Evolutionary conservation across 2,888 invertebrate species (phyloP).

Genomic region (Erpobdella octoculata): DNA sequence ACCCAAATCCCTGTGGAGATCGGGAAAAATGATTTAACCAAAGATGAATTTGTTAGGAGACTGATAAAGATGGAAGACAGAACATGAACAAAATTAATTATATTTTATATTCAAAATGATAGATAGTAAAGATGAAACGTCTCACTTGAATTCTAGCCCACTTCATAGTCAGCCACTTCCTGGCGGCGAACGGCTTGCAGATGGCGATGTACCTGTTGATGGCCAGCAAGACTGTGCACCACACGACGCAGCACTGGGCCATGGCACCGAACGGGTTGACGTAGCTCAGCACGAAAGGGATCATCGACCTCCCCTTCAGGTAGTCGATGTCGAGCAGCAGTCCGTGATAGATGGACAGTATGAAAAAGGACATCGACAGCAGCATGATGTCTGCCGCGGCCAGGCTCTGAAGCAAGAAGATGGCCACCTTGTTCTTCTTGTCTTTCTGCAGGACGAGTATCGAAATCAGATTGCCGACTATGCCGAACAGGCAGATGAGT

Average conservation of each 20-base stretch:
- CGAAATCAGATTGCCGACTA: slow-evolving; percentile 35
- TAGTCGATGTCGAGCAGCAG: neutral
- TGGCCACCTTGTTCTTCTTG: slow-evolving; percentile 32
- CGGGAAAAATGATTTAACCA: no score
- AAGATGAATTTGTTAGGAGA: no score
- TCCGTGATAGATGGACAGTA: slow-evolving; percentile 33
- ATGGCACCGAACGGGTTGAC: slow-evolving; percentile 33
- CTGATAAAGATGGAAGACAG: no score
- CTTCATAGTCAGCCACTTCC: slow-evolving; percentile 28
- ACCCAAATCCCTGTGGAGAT: no score
- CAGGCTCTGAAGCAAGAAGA: slow-evolving; percentile 35
- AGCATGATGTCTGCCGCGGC: slow-evolving; percentile 35
- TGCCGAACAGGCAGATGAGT: slow-evolving; percentile 33
- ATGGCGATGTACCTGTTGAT: slow-evolving; percentile 37
- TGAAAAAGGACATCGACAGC: slow-evolving; percentile 32
- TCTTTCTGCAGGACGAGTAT: slow-evolving; percentile 35
- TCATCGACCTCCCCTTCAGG: neutral
- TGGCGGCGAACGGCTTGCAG: slow-evolving; percentile 34
- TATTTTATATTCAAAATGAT: no score
- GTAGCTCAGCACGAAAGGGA: slow-evolving; percentile 31
- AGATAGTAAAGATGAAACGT: no score
- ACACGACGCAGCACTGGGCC: slow-evolving; percentile 34
- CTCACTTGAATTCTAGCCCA: slow-evolving; percentile 33
- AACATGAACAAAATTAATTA: no score
- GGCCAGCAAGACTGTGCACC: slow-evolving; percentile 37